Conservation (phyloP, 2,888 invertebrate genomes). For the Drymonia ruficornis region DNA sequence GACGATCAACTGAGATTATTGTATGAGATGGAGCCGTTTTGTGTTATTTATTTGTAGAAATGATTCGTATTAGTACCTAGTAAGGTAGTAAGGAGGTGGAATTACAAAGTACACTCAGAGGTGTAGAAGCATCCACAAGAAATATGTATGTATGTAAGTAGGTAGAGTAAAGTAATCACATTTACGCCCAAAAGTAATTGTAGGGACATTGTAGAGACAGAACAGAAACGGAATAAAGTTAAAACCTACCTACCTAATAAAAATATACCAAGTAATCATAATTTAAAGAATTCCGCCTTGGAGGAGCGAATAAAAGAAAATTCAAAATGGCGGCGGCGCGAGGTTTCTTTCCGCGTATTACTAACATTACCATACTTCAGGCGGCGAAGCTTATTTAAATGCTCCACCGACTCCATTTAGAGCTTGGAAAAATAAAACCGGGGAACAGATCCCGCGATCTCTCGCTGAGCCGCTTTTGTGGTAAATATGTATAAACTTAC, state of each 20-base stretch:
- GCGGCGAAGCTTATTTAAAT: conserved; percentile 83
- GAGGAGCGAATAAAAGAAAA: conserved; percentile 55
- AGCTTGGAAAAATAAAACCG: conserved; percentile 84
- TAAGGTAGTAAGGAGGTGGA: too few species aligned
- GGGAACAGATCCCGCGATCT: conserved; percentile 81
- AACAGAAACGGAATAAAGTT: background rate
- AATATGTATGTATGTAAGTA: too few species aligned
- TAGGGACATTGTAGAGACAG: too few species aligned
- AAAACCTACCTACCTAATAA: background rate
- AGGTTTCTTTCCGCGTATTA: conserved; percentile 81
- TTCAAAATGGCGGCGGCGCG: conserved; percentile 79
- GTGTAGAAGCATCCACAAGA: too few species aligned
- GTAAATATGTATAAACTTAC: conserved; percentile 83
- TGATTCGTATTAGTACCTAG: too few species aligned
- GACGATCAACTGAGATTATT: too few species aligned
- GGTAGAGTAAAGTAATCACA: too few species aligned
- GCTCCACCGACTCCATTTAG: conserved; percentile 85
- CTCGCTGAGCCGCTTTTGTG: conserved; percentile 83
- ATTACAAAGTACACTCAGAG: too few species aligned
- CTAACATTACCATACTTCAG: conserved; percentile 84
- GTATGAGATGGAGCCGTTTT: too few species aligned
- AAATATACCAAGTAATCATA: conserved; percentile 27
- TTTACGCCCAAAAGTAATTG: too few species aligned
- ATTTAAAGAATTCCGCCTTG: conserved; percentile 39
- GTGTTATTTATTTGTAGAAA: too few species aligned